These are phyloP conservation scores for Heterotis niloticus DNA, from an alignment of 2,113 vertebrate genomes.

Conservation along the genomic window DNA sequence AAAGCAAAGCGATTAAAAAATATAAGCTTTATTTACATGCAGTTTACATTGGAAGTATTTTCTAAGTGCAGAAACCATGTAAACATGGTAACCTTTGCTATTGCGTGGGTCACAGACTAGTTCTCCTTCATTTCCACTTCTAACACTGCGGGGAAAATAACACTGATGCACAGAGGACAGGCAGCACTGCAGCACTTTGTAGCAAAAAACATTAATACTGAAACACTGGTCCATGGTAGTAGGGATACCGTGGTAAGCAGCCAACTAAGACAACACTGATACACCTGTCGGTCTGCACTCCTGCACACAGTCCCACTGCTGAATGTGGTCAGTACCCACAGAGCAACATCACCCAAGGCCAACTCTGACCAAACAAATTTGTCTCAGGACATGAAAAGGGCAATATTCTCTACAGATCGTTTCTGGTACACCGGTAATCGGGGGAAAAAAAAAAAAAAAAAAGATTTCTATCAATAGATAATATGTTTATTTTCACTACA, in stretches of 20 bases:
- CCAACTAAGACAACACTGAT: background rate
- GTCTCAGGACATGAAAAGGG: background rate
- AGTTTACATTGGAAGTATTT: slow-evolving; percentile 34
- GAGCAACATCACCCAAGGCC: background rate
- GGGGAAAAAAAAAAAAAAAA: too few relatives aligned
- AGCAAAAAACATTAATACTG: slow-evolving; percentile 40
- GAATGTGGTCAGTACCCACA: background rate
- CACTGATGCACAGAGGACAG: slow-evolving; percentile 44
- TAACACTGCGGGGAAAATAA: slow-evolving; percentile 41
- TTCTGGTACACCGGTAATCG: slow-evolving; percentile 58
- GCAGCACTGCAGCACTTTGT: too few relatives aligned
- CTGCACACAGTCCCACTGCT: background rate
- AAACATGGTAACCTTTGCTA: slow-evolving; percentile 47
- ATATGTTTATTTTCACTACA: slow-evolving; percentile 54
- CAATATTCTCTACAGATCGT: slow-evolving; percentile 59
- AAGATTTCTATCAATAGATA: slow-evolving; percentile 67
- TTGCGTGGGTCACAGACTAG: slow-evolving; percentile 47
- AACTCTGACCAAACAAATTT: background rate
- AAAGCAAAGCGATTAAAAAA: slow-evolving; percentile 36
- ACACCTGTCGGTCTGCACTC: background rate
- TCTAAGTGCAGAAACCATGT: slow-evolving; percentile 59
- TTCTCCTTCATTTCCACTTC: slow-evolving; percentile 66
- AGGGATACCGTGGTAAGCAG: background rate
- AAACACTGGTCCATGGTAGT: slow-evolving; percentile 34
- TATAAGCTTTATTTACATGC: slow-evolving; percentile 73